A percentile compares a stretch with the other conserved stretches of the same genome.
Conservation (phyloP, 2,113 vertebrate species). For the Phalacrocorax brasilianus region DNA sequence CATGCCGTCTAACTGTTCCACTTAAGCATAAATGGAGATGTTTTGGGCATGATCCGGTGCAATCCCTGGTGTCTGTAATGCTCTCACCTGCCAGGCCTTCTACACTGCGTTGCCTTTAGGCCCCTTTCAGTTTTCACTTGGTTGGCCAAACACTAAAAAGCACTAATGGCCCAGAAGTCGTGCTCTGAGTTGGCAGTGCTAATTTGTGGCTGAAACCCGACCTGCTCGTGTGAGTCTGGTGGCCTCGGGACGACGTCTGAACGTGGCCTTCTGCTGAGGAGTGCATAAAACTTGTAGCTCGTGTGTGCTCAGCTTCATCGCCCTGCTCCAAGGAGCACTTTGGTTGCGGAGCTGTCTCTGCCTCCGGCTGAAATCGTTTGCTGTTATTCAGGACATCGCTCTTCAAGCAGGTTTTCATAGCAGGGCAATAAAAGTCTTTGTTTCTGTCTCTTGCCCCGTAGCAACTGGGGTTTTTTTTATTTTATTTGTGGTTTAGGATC, state of each 20-base stretch:
- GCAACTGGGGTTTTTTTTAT: neutral
- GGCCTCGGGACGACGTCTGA: neutral
- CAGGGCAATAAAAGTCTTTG: neutral
- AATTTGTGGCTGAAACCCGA: neutral
- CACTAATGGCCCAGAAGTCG: neutral
- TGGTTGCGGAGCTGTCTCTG: neutral
- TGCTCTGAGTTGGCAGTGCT: neutral
- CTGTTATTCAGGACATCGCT: neutral
- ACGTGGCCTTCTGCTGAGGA: neutral
- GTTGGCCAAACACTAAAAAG: no score
- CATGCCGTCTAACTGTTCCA: fast-evolving
- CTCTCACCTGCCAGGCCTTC: neutral
- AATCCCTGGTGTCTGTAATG: fast-evolving
- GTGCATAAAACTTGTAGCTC: fast-evolving
- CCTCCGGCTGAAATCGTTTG: fast-evolving
- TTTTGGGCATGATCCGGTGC: fast-evolving
- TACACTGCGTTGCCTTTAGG: fast-evolving
- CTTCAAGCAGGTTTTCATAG: neutral
- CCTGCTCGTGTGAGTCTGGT: neutral
- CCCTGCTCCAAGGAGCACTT: neutral
- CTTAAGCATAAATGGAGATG: fast-evolving
- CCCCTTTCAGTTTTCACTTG: fast-evolving
- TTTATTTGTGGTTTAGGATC: neutral
- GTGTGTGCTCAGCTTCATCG: neutral
- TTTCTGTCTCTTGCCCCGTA: neutral